Conservation (phyloP, 2,888 invertebrate species). For the Drosophila mulleri region DNA sequence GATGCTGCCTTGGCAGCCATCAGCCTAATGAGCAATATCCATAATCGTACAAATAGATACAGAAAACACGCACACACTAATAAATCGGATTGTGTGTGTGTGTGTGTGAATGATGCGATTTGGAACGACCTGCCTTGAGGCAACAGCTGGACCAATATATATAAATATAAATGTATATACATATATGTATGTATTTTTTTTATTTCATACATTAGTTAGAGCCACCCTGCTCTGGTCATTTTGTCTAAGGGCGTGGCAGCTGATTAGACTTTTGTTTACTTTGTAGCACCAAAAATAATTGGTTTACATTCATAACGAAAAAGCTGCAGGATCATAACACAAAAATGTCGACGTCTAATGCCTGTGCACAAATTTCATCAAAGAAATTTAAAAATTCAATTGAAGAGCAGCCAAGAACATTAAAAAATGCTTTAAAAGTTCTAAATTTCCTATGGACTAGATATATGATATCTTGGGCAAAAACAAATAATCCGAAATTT, state of each 20-base stretch:
- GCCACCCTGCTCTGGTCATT: not conserved
- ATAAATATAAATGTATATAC: not conserved
- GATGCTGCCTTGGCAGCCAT: constrained; percentile 36
- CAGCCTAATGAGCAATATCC: constrained; percentile 49
- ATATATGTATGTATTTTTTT: not conserved
- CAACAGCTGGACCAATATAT: constrained; percentile 36
- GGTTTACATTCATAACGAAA: not conserved
- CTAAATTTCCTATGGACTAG: too few species aligned
- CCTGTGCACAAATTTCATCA: too few species aligned
- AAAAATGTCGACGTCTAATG: not conserved
- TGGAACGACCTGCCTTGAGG: constrained; percentile 27
- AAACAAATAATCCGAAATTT: too few species aligned
- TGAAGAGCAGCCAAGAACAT: too few species aligned
- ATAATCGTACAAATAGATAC: constrained; percentile 34
- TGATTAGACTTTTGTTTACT: constrained; percentile 2
- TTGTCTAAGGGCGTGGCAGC: not conserved
- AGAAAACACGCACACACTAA: not conserved
- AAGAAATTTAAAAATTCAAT: too few species aligned
- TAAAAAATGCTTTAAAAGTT: too few species aligned
- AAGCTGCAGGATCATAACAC: not conserved
- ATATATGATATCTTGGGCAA: too few species aligned
- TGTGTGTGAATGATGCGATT: constrained; percentile 33
- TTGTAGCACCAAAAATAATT: not conserved
- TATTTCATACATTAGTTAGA: not conserved
- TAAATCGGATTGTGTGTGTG: constrained; percentile 23